Percentiles rank a stretch among this genome's conserved stretches.
phyloP scores from a whole-genome alignment of 2,888 invertebrate species.

The Sesia apiformis region DNA sequence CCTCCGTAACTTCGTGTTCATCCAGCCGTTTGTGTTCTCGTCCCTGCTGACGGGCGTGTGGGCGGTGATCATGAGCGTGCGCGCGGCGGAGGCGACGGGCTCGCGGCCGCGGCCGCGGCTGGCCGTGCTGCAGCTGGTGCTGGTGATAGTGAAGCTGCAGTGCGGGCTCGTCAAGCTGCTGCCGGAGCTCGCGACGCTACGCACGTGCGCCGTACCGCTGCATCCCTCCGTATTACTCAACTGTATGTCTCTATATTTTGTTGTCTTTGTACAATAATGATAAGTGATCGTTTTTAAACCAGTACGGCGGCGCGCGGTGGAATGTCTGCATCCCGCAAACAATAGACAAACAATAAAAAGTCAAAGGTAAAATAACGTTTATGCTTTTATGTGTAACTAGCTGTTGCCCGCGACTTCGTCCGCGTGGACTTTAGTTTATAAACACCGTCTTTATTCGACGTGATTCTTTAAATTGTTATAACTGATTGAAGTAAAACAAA shows the following conservation, averaged over 20 bases:
- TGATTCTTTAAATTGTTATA: too few relatives aligned
- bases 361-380: too few relatives aligned
- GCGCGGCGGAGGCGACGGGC: conserved; percentile 50
- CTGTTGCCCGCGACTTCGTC: too few relatives aligned
- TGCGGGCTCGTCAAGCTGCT: conserved; percentile 73
- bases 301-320: too few relatives aligned
- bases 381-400: too few relatives aligned
- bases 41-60: conserved; percentile 81
- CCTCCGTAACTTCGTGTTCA: conserved; percentile 72
- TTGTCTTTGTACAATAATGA: too few relatives aligned
- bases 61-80: conserved; percentile 79
- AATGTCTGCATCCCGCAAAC: too few relatives aligned
- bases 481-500: too few relatives aligned
- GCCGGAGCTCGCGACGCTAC: conserved; percentile 55
- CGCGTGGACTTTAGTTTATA: too few relatives aligned
- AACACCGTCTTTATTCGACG: too few relatives aligned
- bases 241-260: conserved; percentile 59
- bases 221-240: conserved; percentile 79
- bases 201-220: conserved; percentile 78
- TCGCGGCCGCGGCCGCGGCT: conserved; percentile 64
- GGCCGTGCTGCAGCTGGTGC: conserved; percentile 76
- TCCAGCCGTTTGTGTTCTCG: conserved; percentile 77
- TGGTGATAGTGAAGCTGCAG: conserved; percentile 81
- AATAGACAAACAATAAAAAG: too few relatives aligned
- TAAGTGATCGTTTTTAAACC: too few relatives aligned